Evolutionary conservation across 2,888 invertebrate genomes (phyloP).

Genomic region (Eupithecia centaureata): DNA sequence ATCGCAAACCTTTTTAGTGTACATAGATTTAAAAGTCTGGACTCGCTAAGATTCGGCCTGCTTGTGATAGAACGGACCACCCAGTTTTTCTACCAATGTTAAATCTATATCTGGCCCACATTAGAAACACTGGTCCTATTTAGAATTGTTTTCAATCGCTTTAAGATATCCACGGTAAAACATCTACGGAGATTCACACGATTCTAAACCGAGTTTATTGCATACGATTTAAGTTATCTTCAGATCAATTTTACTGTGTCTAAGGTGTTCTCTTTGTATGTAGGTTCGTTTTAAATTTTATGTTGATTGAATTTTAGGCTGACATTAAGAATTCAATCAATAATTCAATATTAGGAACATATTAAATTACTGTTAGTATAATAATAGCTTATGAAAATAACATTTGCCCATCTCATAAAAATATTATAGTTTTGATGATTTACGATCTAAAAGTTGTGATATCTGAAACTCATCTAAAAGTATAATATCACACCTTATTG

Average conservation of each 20-base stretch:
- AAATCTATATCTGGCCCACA: neutral
- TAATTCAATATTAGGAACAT: constrained; percentile 33
- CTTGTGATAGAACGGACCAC: too few species aligned
- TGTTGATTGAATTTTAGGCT: constrained; percentile 29
- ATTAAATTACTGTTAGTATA: constrained; percentile 29
- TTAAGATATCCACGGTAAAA: neutral
- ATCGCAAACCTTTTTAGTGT: neutral
- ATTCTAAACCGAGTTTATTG: neutral
- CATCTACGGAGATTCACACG: neutral
- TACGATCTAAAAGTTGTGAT: constrained; percentile 29
- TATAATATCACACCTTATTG: constrained; percentile 31
- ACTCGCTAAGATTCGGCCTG: too few species aligned
- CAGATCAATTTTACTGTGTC: neutral
- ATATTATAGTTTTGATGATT: constrained; percentile 36
- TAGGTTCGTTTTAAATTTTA: constrained; percentile 18
- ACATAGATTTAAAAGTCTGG: too few species aligned
- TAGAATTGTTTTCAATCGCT: neutral
- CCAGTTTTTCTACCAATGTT: neutral
- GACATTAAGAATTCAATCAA: constrained; percentile 31
- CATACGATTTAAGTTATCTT: constrained; percentile 3
- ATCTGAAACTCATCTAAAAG: constrained; percentile 35
- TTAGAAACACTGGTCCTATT: neutral
- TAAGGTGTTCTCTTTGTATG: neutral
- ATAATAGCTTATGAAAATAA: constrained; percentile 31
- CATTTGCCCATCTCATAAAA: constrained; percentile 30